Conservation (phyloP, 2,888 invertebrate genomes). For the Punctoribates punctum region DNA sequence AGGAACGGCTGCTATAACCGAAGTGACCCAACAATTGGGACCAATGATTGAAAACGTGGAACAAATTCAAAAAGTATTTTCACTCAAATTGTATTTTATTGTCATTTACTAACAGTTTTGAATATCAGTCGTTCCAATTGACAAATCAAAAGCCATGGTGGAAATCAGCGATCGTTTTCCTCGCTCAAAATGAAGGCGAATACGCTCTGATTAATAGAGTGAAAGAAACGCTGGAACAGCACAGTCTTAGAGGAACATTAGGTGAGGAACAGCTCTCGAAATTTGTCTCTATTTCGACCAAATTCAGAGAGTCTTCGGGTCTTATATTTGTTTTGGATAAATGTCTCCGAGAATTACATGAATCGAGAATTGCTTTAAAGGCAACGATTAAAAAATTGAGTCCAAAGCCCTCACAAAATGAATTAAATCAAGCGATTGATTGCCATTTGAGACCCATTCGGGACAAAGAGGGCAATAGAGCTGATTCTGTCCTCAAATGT, state of each 20-base stretch:
- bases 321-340: conserved; percentile 53
- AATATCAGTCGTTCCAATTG: background rate
- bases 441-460: conserved; percentile 60
- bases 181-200: conserved; percentile 48
- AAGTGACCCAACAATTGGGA: conserved; percentile 31
- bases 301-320: conserved; percentile 52
- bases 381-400: conserved; percentile 52
- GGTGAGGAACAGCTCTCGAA: conserved; percentile 28
- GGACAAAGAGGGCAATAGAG: conserved; percentile 36
- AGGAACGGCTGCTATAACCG: conserved; percentile 48
- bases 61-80: conserved; percentile 4
- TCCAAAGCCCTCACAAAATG: conserved; percentile 50
- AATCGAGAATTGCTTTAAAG: conserved; percentile 52
- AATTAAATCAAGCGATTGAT: conserved; percentile 58
- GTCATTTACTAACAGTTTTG: background rate
- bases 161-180: conserved; percentile 51
- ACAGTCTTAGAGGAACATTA: conserved; percentile 18
- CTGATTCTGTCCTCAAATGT: conserved; percentile 51
- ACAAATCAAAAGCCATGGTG: conserved; percentile 50
- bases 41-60: background rate
- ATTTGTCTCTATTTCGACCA: conserved; percentile 45
- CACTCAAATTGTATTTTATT: background rate
- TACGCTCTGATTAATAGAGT: conserved; percentile 51
- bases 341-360: conserved; percentile 53
- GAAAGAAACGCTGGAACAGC: conserved; percentile 46